Evolutionary conservation across 1,140 invertebrate species (phyloP).

Genomic region (Plodia interpunctella): DNA sequence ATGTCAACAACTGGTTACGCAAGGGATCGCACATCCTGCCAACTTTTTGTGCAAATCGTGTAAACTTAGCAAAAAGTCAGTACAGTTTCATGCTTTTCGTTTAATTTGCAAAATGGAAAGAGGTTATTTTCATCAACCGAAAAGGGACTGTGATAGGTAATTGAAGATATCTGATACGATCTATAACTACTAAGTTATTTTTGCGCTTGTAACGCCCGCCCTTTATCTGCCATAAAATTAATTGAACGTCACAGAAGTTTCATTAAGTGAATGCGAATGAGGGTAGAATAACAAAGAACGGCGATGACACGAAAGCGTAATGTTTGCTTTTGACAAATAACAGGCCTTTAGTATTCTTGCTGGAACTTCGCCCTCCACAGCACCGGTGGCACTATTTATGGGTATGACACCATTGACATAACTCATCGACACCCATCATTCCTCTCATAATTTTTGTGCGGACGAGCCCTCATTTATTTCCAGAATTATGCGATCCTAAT

Average conservation of each 20-base stretch:
- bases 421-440: conserved; percentile 4
- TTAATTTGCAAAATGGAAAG: no score
- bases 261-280: conserved; percentile 29
- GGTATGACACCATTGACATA: background rate
- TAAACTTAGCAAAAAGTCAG: background rate
- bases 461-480: no score
- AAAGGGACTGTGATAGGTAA: background rate
- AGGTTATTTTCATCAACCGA: no score
- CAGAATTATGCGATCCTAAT: background rate
- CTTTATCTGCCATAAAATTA: conserved; percentile 35
- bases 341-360: conserved; percentile 29
- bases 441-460: background rate
- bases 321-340: conserved; percentile 36
- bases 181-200: conserved; percentile 12
- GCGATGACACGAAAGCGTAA: conserved; percentile 26
- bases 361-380: conserved; percentile 1
- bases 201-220: conserved; percentile 5
- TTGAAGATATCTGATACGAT: no score
- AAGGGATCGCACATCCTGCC: conserved; percentile 1
- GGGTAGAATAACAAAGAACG: conserved; percentile 32
- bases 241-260: conserved; percentile 34
- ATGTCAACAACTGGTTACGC: conserved; percentile 33
- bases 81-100: no score
- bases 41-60: conserved; percentile 8
- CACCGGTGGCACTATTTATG: background rate